Conservation (phyloP, 2,797 vertebrate genomes). For the Neosilurus mollespiculum region DNA sequence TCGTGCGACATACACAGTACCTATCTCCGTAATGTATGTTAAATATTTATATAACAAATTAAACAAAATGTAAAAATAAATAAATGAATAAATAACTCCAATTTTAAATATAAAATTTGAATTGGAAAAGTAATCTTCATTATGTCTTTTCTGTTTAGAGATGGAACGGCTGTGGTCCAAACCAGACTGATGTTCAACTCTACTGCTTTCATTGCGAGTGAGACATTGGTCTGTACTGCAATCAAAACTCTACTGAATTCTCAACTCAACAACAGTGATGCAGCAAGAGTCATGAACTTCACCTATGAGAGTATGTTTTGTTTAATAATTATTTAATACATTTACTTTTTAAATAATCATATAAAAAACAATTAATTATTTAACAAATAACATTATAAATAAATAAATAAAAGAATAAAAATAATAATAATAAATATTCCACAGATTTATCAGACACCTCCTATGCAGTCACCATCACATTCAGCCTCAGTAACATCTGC, state of each 20-base stretch:
- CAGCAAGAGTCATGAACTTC: background rate
- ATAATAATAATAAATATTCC: too few species aligned
- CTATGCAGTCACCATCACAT: constrained; percentile 13
- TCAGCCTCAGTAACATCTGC: constrained; percentile 4
- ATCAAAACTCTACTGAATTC: background rate
- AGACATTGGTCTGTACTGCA: background rate
- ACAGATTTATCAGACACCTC: constrained; percentile 30
- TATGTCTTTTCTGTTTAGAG: background rate
- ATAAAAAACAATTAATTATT: too few species aligned
- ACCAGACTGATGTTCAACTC: constrained; percentile 22
- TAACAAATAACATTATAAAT: too few species aligned
- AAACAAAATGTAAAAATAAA: constrained; percentile 1
- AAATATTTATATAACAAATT: background rate
- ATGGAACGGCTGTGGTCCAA: background rate
- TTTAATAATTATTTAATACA: background rate
- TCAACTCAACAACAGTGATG: background rate
- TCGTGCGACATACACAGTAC: background rate
- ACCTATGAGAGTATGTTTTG: background rate
- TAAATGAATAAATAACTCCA: too few species aligned
- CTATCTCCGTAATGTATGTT: constrained; percentile 1
- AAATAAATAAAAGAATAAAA: too few species aligned
- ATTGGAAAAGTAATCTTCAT: background rate
- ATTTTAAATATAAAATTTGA: background rate
- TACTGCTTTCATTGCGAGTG: constrained; percentile 24
- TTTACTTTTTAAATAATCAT: too few species aligned